Evolutionary conservation across 2,888 invertebrate genomes (phyloP).

Genomic region (Apotomis betuletana): DNA sequence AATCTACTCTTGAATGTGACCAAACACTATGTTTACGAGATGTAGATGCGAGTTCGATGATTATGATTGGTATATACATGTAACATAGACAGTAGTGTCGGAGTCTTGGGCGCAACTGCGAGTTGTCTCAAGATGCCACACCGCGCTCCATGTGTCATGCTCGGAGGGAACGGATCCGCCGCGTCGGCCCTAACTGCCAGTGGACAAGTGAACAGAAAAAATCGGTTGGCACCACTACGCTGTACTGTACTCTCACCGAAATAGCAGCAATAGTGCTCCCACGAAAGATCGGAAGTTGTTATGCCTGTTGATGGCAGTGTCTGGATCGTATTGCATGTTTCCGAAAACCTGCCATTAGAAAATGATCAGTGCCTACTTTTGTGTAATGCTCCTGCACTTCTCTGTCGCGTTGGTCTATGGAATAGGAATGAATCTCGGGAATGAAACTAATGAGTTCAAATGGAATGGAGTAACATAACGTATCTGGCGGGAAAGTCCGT

Average conservation of each 20-base stretch:
- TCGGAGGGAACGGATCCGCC: slow-evolving; percentile 45
- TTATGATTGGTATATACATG: slow-evolving; percentile 58
- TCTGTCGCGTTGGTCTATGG: slow-evolving; percentile 23
- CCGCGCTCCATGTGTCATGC: slow-evolving; percentile 54
- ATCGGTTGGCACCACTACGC: slow-evolving; percentile 54
- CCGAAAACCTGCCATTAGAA: slow-evolving; percentile 92
- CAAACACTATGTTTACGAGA: slow-evolving; percentile 44
- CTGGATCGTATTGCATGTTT: slow-evolving; percentile 94
- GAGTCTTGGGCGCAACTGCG: slow-evolving; percentile 57
- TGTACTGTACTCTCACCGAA: slow-evolving; percentile 88
- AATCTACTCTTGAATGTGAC: slow-evolving; percentile 53
- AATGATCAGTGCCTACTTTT: slow-evolving; percentile 57
- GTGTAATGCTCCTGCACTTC: slow-evolving; percentile 25
- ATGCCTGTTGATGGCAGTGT: slow-evolving; percentile 94
- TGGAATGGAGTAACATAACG: slow-evolving; percentile 32
- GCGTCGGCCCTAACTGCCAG: slow-evolving; percentile 23
- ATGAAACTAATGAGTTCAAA: slow-evolving; percentile 34
- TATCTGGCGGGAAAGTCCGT: slow-evolving; percentile 25
- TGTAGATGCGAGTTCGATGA: slow-evolving; percentile 47
- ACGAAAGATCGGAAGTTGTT: slow-evolving; percentile 98
- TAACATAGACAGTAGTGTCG: slow-evolving; percentile 59
- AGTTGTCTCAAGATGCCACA: slow-evolving; percentile 53
- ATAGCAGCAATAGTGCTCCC: slow-evolving; percentile 95
- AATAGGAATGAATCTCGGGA: slow-evolving; percentile 26
- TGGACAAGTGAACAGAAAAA: slow-evolving; percentile 49